Conservation (phyloP, 2,888 invertebrate species). For the Tenthredo amoena region DNA sequence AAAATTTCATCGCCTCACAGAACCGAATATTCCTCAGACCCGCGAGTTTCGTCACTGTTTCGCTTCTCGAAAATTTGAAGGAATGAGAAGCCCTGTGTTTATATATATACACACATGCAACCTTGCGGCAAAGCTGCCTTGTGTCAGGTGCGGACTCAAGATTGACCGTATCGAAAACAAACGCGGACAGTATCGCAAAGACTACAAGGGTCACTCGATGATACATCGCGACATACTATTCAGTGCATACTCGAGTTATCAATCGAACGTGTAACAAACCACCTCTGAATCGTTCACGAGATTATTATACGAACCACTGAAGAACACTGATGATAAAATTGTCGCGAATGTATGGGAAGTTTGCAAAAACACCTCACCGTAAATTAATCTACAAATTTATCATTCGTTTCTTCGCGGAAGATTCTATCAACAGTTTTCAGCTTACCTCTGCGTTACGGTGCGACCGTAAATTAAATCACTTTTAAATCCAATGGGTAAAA, state of each 20-base stretch:
- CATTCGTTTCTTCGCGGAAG: not conserved
- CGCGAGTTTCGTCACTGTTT: not conserved
- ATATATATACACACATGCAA: conserved; percentile 35
- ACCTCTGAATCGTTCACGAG: not conserved
- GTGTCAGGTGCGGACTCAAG: not conserved
- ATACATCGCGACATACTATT: not conserved
- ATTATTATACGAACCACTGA: too few species aligned
- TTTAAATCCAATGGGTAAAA: not conserved
- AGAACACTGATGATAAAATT: too few species aligned
- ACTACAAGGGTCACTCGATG: not conserved
- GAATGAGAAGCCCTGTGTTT: conserved; percentile 29
- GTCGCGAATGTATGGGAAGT: too few species aligned
- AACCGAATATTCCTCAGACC: not conserved
- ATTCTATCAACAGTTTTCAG: not conserved
- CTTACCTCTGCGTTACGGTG: not conserved
- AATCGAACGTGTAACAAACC: not conserved
- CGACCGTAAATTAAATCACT: not conserved
- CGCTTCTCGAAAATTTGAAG: not conserved
- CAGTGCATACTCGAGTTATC: not conserved
- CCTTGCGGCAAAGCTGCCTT: not conserved
- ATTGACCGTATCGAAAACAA: not conserved
- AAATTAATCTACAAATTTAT: too few species aligned
- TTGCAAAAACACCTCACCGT: too few species aligned
- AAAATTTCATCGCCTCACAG: not conserved
- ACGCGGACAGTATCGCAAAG: not conserved